Base-by-base conservation (phyloP, 2,113 vertebrate genomes). In the Zootoca vivipara region DNA sequence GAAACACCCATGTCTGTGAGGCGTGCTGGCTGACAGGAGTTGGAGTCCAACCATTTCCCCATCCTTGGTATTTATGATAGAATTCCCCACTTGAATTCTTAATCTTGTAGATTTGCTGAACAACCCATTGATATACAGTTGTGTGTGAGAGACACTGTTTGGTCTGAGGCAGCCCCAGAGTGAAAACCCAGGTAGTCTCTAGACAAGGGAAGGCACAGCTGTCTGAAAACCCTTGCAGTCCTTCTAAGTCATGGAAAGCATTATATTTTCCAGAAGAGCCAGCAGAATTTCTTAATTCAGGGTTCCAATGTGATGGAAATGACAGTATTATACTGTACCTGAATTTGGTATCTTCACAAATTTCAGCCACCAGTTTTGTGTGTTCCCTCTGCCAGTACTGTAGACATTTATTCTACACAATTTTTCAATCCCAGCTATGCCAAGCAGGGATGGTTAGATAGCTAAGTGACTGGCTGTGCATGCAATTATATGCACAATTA, bases 381-480 rank as follows among this genome's bases (percentile, higher is more conserved):
- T 56, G 18, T 8, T 70, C 26, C 28, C 5, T 72, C 30, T 56
- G 28, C 40, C 28, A 72, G n/a, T n/a, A 73, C 15, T n/a, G n/a
- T n/a, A 33, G 18, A 72, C 72, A 84, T 4, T 33, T 4, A 26
- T 67, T 92, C 92, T 85, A 78, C 69, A 33, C 77, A 89, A 84
- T 85, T 91, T 89, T 89, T 80, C 26, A 85, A 78, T 82, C 16
- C 4, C 4, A 1, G 26, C 5, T 91, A 88, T 73, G 70, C 69
- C 92, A 86, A 89, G 87, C 0, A 16, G 38, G 52, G 92, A 84
- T 91, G 92, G 86, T 92, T 92, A 87, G 83, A 90, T 89, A 90
- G 87, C 92, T 89, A 94, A 93, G 84, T 90, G 93, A 91, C 88
- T 94, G 16, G 91, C 90, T 92, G 85, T 85, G 87, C 86, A 91